These are phyloP conservation scores for Melinopterus prodromus DNA, from an alignment of 2,888 invertebrate genomes.

Conservation along the genomic window DNA sequence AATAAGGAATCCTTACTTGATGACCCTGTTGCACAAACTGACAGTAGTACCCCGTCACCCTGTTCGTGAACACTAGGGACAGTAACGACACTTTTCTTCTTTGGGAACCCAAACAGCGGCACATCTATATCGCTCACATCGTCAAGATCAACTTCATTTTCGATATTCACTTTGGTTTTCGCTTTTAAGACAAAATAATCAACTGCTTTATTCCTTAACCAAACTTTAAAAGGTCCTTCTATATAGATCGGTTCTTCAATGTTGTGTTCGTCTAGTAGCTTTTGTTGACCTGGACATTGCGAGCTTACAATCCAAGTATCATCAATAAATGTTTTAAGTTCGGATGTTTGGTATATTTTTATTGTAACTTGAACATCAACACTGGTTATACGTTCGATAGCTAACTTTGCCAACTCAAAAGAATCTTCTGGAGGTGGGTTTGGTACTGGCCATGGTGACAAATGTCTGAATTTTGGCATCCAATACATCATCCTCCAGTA, in stretches of 20 bases:
- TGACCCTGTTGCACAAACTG: constrained; percentile 90
- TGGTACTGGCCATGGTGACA: constrained; percentile 87
- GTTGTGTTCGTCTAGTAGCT: constrained; percentile 73
- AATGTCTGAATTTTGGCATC: constrained; percentile 93
- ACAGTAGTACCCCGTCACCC: constrained; percentile 88
- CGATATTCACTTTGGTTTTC: constrained; percentile 64
- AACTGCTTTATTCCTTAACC: constrained; percentile 77
- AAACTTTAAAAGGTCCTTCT: constrained; percentile 85
- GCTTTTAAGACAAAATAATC: constrained; percentile 86
- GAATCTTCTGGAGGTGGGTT: constrained; percentile 78
- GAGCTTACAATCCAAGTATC: constrained; percentile 93
- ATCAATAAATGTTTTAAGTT: constrained; percentile 66
- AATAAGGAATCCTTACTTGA: constrained; percentile 89
- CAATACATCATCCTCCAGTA: constrained; percentile 87
- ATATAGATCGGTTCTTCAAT: constrained; percentile 74
- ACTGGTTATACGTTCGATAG: constrained; percentile 83
- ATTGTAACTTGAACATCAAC: constrained; percentile 79
- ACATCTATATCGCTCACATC: constrained; percentile 76
- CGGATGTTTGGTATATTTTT: constrained; percentile 64
- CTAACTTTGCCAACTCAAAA: constrained; percentile 80
- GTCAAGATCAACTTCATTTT: neutral
- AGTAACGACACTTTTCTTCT: constrained; percentile 56
- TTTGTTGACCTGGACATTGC: constrained; percentile 79
- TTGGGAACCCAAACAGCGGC: constrained; percentile 62
- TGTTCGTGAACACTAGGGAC: constrained; percentile 87